Conservation (phyloP, 2,888 invertebrate species). For the Volucella zonaria region DNA sequence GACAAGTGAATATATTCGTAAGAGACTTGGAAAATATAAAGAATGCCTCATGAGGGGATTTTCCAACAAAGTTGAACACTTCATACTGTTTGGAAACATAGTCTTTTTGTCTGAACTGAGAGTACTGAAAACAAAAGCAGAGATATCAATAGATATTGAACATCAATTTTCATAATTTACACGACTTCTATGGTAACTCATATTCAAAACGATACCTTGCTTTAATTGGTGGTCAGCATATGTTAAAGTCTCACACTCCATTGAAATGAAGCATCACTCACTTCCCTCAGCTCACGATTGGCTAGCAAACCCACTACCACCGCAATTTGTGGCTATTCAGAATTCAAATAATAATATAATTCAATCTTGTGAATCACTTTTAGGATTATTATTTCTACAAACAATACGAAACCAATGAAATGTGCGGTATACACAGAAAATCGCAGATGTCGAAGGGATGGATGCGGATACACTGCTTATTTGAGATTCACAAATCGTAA, state of each 20-base stretch:
- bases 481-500: slow-evolving; percentile 17
- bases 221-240: slow-evolving; percentile 6
- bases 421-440: slow-evolving; percentile 30
- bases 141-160: too few species aligned
- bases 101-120: too few species aligned
- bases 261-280: background rate
- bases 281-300: background rate
- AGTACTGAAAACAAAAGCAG: too few species aligned
- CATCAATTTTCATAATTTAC: too few species aligned
- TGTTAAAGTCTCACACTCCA: slow-evolving; percentile 33
- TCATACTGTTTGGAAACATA: too few species aligned
- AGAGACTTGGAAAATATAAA: too few species aligned
- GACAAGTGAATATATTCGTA: too few species aligned
- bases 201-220: background rate
- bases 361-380: slow-evolving; percentile 72
- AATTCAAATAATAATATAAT: slow-evolving; percentile 71
- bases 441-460: slow-evolving; percentile 48
- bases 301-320: slow-evolving; percentile 5
- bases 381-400: slow-evolving; percentile 73
- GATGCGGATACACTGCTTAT: slow-evolving; percentile 35
- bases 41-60: too few species aligned
- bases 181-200: too few species aligned
- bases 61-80: too few species aligned
- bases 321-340: slow-evolving; percentile 41
- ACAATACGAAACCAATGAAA: slow-evolving; percentile 70